Evolutionary conservation across 2,113 vertebrate genomes (phyloP), one percentile per base, ranked within the genome.

Genomic region (Apteryx mantelli): DNA sequence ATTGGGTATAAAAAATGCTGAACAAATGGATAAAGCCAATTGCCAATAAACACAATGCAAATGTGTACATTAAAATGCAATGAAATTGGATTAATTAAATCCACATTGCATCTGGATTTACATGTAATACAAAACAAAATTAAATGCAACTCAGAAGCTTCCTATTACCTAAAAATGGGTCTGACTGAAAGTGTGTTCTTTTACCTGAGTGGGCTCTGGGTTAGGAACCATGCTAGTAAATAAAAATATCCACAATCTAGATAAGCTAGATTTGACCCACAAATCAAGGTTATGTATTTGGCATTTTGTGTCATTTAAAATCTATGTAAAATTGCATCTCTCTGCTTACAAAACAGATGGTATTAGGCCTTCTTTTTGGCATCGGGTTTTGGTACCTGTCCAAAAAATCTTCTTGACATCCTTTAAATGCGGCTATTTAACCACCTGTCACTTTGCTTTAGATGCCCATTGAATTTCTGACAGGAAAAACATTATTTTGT

Each of bases 401-500:
- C 97, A 97, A 97, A 96, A 97, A 97, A 96, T 97, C 96, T 97
- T 97, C 97, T 95, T 97, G 97, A 97, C 96, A 96, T 97, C 93
- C 96, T 97, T 93, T 93, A 98, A 98, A 97, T 94, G 96, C 95
- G 96, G 95, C 94, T 97, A 96, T 98, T 98, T 96, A 96, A 97
- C 96, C 96, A 95, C 90, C 96, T 96, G 96, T 97, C 97, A 98
- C 79, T 97, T 96, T 97, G 96, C 97, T 96, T 93, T 96, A 92
- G 91, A 95, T 94, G 87, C 93, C 95, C 95, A 97, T 90, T 97
- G 97, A 97, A 97, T 96, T 98, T 97, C 97, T 97, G 94, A 97
- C 95, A 97, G 97, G 95, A 96, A 98, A 97, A 97, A 97, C 95
- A 96, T 97, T 97, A 97, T 97, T 98, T 98, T 97, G 93, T 95